A percentile compares a stretch with the other conserved stretches of the same genome.
phyloP scores from a whole-genome alignment of 2,797 vertebrate species.

The Xyrichtys novacula region DNA sequence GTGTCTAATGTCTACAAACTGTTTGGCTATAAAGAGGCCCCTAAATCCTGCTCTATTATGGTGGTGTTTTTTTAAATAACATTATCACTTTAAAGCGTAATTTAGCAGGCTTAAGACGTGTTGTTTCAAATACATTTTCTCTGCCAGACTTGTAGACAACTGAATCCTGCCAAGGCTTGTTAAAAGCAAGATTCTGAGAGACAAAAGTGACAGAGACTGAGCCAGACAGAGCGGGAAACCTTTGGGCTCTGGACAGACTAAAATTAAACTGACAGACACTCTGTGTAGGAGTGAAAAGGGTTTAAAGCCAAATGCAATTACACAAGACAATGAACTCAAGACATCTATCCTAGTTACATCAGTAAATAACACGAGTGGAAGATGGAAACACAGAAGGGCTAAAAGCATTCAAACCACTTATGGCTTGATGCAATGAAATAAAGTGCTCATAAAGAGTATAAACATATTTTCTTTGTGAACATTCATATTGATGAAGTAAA shows the following conservation, averaged over 20 bases:
- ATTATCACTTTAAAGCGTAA: neutral
- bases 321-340: conserved; percentile 7
- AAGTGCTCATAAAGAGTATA: conserved; percentile 1
- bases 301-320: conserved; percentile 23
- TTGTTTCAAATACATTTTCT: neutral
- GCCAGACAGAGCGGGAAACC: neutral
- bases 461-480: conserved; percentile 10
- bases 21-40: neutral
- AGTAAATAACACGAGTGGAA: conserved; percentile 6
- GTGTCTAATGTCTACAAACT: neutral
- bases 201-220: neutral
- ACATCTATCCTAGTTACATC: conserved; percentile 20
- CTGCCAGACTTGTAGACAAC: neutral
- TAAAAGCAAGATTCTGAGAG: neutral
- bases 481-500: neutral
- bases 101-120: neutral
- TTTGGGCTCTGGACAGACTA: neutral
- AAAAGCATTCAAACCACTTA: conserved; percentile 13
- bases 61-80: neutral
- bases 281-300: neutral
- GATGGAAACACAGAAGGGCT: conserved; percentile 9
- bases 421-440: conserved; percentile 6
- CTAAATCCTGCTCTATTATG: neutral
- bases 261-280: conserved; percentile 1
- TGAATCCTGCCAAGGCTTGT: neutral